Evolutionary conservation across 2,888 invertebrate genomes (phyloP), one percentile per base, ranked within the genome.

Genomic region (Toxonevra muliebris): DNA sequence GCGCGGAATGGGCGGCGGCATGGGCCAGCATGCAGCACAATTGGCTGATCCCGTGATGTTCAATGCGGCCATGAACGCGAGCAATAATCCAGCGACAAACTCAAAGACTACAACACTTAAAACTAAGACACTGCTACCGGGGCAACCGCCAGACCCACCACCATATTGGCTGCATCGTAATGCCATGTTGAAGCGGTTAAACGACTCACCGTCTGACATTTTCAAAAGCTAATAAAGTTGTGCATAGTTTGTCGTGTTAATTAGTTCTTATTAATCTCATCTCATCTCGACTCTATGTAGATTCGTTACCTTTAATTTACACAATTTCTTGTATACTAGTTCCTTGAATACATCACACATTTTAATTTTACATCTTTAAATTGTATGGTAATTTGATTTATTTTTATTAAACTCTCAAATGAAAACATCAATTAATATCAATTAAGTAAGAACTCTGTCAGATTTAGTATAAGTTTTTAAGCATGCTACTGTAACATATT

Each of bases 21-120:
- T 78, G 10, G 72, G 81, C 12, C 79, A 80, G 13, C 80, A 84
- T 63, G 79, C 84, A 17, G 81, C 82, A 3, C 82, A 85, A 70
- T 80, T 85, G 69, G 80, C 84, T 63, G 87, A 87, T 75, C 85
- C 87, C 52, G 79, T 87, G 71, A 82, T 86, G 79, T 86, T 85
- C 71, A 85, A 79, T 72, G 82, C 82, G 45, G 82, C 82, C 1
- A 73, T 80, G 57, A 70, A 73, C 30, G 74, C 73, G 0, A 70
- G 65, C 66, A 77, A 75, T 74, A 71, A 80, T 75, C 72, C 80
- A 9, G 67, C 77, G 8, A 71, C 73, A 17, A 79, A 75, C 71
- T 83, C 80, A 50, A 88, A 87, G 76, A 87, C 88, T 57, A 88
- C 88, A 2, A 88, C 88, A 74, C 79, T 89, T 19, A 90, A 89